Percentiles rank a stretch among this genome's conserved stretches.
Evolutionary conservation across 1,140 invertebrate species (phyloP).

Genomic region (Drosophila mayri): DNA sequence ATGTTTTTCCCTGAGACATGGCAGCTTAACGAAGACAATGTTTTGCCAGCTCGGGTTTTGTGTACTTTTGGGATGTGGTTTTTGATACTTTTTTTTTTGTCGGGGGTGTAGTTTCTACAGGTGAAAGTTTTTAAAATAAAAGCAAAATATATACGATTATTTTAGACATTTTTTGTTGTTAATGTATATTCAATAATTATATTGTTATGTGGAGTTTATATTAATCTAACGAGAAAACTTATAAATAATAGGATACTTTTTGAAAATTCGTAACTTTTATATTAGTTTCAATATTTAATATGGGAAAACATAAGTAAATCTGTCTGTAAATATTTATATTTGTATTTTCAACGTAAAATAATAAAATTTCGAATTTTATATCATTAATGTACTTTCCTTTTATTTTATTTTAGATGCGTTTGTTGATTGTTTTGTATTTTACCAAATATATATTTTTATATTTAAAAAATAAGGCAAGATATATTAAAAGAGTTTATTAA

Average conservation of each 20-base stretch:
- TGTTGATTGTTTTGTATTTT: not conserved
- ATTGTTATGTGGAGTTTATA: no score
- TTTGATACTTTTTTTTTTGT: not conserved
- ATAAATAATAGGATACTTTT: no score
- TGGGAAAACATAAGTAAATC: not conserved
- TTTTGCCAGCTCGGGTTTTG: constrained; percentile 4
- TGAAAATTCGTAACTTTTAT: no score
- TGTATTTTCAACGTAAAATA: not conserved
- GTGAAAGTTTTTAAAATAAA: not conserved
- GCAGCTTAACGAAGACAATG: constrained; percentile 17
- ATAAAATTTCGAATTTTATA: not conserved
- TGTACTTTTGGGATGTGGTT: constrained; percentile 21
- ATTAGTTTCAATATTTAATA: no score
- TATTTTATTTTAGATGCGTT: not conserved
- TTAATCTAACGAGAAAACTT: no score
- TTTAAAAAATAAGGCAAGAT: not conserved
- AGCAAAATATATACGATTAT: not conserved
- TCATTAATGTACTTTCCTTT: no score
- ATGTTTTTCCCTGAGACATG: constrained; percentile 13
- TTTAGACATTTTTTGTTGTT: not conserved
- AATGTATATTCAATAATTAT: not conserved
- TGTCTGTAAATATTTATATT: not conserved
- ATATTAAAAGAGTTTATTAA: not conserved
- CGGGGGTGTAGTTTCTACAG: not conserved
- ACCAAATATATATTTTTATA: not conserved